These are phyloP conservation scores for Mimachlamys varia DNA, from an alignment of 2,888 invertebrate genomes.

Conservation along the genomic window DNA sequence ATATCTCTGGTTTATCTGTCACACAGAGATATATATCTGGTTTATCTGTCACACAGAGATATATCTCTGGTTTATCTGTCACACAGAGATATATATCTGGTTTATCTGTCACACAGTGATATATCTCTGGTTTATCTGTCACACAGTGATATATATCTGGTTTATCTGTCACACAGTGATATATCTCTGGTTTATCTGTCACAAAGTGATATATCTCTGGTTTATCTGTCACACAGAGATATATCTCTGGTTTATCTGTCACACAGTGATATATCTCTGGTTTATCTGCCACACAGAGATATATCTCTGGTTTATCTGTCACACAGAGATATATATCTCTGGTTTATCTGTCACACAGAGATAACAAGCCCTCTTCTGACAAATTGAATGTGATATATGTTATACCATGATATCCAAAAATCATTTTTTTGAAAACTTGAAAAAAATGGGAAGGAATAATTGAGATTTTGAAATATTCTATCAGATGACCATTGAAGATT, in stretches of 20 bases:
- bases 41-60: background rate
- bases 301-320: background rate
- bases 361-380: background rate
- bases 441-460: too few relatives aligned
- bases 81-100: background rate
- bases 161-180: background rate
- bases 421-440: too few relatives aligned
- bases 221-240: background rate
- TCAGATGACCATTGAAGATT: too few relatives aligned
- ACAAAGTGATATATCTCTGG: background rate
- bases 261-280: background rate
- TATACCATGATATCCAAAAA: too few relatives aligned
- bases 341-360: background rate
- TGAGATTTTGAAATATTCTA: too few relatives aligned
- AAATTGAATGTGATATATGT: background rate
- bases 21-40: background rate
- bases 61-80: background rate
- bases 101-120: background rate
- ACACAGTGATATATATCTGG: background rate
- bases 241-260: background rate
- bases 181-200: background rate
- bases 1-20: background rate
- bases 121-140: background rate
- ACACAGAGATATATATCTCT: background rate
- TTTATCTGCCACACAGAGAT: background rate